A percentile compares a stretch with the other conserved stretches of the same genome.
Evolutionary conservation across 2,797 vertebrate genomes (phyloP).

Genomic region (Lateolabrax maculatus): DNA sequence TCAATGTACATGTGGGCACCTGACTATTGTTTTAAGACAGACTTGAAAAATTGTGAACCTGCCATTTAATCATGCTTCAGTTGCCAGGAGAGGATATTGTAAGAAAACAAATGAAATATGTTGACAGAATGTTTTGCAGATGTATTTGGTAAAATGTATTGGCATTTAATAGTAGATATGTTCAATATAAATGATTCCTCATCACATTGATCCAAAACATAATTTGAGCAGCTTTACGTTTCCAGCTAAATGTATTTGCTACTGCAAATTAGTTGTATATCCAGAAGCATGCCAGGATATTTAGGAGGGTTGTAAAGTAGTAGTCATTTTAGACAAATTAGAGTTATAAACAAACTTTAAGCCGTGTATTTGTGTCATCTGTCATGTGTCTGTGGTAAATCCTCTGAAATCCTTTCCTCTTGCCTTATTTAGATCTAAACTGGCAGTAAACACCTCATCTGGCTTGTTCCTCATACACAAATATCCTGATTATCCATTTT

Average conservation of each 20-base stretch:
- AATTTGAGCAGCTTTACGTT: background rate
- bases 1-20: background rate
- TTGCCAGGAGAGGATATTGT: background rate
- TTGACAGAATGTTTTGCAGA: background rate
- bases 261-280: background rate
- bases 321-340: background rate
- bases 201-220: background rate
- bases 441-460: background rate
- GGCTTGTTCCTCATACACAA: background rate
- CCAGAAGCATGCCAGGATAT: background rate
- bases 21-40: background rate
- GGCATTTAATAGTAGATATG: background rate
- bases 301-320: background rate
- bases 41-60: background rate
- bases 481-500: background rate
- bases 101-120: background rate
- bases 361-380: background rate
- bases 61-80: background rate
- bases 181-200: background rate
- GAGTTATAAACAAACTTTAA: background rate
- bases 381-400: background rate
- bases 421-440: background rate
- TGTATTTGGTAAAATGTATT: no score
- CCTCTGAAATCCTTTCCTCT: constrained; percentile 4
- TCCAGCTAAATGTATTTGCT: background rate